These are phyloP conservation scores for Saturnia japonica DNA, from an alignment of 2,888 invertebrate species.

Conservation along the genomic window DNA sequence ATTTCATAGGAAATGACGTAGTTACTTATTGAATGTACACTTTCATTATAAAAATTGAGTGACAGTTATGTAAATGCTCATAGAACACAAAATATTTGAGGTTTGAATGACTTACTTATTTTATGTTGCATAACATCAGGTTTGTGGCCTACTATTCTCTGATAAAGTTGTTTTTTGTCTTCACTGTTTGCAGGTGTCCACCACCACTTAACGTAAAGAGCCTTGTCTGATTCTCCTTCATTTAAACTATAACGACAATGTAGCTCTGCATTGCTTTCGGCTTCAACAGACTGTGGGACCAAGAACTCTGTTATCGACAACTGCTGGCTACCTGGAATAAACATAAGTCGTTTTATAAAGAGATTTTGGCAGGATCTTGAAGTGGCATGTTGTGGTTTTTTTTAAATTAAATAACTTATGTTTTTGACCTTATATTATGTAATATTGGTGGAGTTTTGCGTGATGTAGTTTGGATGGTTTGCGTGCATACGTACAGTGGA, in stretches of 20 bases:
- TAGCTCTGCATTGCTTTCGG: conserved; percentile 52
- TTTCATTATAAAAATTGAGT: not conserved
- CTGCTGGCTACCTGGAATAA: conserved; percentile 56
- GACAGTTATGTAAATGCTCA: not conserved
- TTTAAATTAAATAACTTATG: no score
- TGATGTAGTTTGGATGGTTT: no score
- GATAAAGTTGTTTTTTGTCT: conserved; percentile 53
- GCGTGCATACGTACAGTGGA: no score
- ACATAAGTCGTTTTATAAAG: not conserved
- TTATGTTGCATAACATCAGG: conserved; percentile 40
- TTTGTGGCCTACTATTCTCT: conserved; percentile 45
- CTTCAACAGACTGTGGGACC: conserved; percentile 54
- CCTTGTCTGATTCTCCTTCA: conserved; percentile 38
- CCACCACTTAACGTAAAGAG: conserved; percentile 67
- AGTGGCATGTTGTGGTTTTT: no score
- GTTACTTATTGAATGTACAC: not conserved
- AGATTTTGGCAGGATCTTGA: no score
- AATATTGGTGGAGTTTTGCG: no score
- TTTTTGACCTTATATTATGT: no score
- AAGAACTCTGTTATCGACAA: conserved; percentile 60
- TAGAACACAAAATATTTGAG: not conserved
- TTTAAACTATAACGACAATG: conserved; percentile 49
- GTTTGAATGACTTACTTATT: conserved; percentile 44
- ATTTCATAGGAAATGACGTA: not conserved
- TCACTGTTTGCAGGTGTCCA: conserved; percentile 48